A percentile compares a stretch with the other conserved stretches of the same genome.
phyloP scores from a whole-genome alignment of 1,140 invertebrate species.

The Tetramorium alpestre region DNA sequence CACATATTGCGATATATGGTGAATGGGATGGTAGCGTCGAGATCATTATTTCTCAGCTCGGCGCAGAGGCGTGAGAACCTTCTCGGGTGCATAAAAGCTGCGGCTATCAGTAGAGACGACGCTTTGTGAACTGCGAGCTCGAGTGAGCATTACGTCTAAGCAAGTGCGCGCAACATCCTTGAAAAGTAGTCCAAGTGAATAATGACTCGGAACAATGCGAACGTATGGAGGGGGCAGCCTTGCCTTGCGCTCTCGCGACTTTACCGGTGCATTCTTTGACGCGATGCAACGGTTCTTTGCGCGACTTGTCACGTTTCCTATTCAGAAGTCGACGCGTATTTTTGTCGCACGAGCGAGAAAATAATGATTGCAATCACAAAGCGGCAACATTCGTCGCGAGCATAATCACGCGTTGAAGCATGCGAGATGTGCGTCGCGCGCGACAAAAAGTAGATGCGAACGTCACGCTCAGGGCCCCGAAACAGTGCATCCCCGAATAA shows the following conservation, averaged over 20 bases:
- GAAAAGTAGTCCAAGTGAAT: slow-evolving; percentile 77
- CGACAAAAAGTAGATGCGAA: not conserved
- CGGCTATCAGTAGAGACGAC: slow-evolving; percentile 25
- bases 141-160: slow-evolving; percentile 53
- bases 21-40: slow-evolving; percentile 17
- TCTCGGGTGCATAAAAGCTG: slow-evolving; percentile 39
- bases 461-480: not conserved
- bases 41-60: slow-evolving; percentile 51
- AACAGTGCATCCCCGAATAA: not conserved
- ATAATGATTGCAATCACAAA: slow-evolving; percentile 47
- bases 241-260: slow-evolving; percentile 35
- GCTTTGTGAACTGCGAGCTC: slow-evolving; percentile 48
- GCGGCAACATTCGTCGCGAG: slow-evolving; percentile 20
- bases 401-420: slow-evolving; percentile 5
- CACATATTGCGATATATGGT: not conserved
- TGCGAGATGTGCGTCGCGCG: not conserved
- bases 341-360: slow-evolving; percentile 10
- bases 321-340: slow-evolving; percentile 31
- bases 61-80: slow-evolving; percentile 39
- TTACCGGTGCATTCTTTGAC: slow-evolving; percentile 70
- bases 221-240: not conserved
- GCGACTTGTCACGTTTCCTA: slow-evolving; percentile 29
- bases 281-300: slow-evolving; percentile 40
- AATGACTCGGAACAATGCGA: slow-evolving; percentile 75
- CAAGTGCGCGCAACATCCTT: slow-evolving; percentile 60